phyloP scores from a whole-genome alignment of 2,113 vertebrate genomes.

The Castor canadensis region DNA sequence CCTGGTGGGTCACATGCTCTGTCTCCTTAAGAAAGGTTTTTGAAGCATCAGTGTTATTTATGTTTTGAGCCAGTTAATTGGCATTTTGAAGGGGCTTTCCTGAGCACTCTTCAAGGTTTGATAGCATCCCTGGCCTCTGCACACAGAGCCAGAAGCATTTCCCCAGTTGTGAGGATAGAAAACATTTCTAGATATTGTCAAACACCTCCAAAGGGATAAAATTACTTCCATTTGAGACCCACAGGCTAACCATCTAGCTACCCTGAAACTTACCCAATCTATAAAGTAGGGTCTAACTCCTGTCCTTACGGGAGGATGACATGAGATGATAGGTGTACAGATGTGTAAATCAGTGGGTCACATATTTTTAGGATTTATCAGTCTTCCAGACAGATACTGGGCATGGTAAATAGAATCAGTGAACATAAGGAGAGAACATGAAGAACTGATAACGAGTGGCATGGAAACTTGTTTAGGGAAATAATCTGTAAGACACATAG shows the following conservation, averaged over 20 bases:
- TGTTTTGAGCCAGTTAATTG: not conserved
- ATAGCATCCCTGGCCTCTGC: not conserved
- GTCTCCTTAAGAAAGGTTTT: not conserved
- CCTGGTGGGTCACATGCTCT: not conserved
- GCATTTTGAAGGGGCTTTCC: no score
- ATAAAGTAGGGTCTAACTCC: not conserved
- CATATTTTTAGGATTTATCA: not conserved
- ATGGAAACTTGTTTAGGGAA: no score
- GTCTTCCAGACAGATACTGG: not conserved
- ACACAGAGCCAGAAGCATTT: not conserved
- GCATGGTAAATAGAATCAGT: not conserved
- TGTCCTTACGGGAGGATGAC: not conserved
- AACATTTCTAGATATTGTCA: not conserved
- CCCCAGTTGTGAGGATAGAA: not conserved
- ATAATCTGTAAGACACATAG: rapidly evolving
- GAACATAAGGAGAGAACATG: no score
- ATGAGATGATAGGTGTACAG: not conserved
- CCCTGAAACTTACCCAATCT: not conserved
- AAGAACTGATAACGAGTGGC: not conserved
- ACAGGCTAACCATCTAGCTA: not conserved
- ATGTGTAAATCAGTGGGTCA: not conserved
- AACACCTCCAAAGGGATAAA: not conserved
- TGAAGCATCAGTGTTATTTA: not conserved
- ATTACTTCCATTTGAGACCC: not conserved
- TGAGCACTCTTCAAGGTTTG: not conserved